Conservation (phyloP, 30 jellyfish, hydroid and myxozoan species). For the Catostylus mosaicus region DNA sequence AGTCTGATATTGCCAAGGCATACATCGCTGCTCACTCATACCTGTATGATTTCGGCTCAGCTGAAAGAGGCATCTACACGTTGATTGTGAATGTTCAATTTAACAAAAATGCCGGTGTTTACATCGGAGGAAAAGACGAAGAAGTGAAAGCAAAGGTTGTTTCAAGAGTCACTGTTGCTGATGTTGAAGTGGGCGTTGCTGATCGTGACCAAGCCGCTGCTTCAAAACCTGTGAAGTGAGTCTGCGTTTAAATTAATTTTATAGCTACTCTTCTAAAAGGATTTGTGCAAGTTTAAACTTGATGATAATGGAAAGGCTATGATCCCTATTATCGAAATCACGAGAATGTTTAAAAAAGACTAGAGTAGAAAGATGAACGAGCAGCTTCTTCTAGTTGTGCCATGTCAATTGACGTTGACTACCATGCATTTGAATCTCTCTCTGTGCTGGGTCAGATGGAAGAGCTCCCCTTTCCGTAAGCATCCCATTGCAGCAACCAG, state of each 20-base stretch:
- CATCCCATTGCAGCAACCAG: too few relatives aligned
- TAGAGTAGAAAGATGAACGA: too few relatives aligned
- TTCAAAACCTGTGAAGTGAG: constrained; percentile 64
- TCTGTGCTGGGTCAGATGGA: too few relatives aligned
- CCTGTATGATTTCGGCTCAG: constrained; percentile 70
- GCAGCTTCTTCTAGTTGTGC: too few relatives aligned
- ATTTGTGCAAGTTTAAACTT: too few relatives aligned
- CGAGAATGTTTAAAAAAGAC: too few relatives aligned
- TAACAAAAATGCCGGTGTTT: constrained; percentile 48
- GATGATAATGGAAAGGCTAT: too few relatives aligned
- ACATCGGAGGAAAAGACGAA: constrained; percentile 60
- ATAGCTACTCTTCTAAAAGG: too few relatives aligned
- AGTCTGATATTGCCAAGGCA: constrained; percentile 91
- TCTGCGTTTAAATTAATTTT: neutral
- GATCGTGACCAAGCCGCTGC: constrained; percentile 87
- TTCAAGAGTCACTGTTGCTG: constrained; percentile 83
- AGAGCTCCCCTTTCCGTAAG: too few relatives aligned
- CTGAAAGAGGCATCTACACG: constrained; percentile 82
- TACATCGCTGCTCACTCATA: constrained; percentile 91
- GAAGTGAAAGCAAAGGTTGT: constrained; percentile 80
- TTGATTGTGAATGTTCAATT: constrained; percentile 53
- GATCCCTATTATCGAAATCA: too few relatives aligned
- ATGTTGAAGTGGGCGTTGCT: constrained; percentile 84
- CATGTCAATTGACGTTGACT: too few relatives aligned
- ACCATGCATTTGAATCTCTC: too few relatives aligned